phyloP scores from a whole-genome alignment of 1,140 invertebrate genomes.

The Lucilia sericata region DNA sequence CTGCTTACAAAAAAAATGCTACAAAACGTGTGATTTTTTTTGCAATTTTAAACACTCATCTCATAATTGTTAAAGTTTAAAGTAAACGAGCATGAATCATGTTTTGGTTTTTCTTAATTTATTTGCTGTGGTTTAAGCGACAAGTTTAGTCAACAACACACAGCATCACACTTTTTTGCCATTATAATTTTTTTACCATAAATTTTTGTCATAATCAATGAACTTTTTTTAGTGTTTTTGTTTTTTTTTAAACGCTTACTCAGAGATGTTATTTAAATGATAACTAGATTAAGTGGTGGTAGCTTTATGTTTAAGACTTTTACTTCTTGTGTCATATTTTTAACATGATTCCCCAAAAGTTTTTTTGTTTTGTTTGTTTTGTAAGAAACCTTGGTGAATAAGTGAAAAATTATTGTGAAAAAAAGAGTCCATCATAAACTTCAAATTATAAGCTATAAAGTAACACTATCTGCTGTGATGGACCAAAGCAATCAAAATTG shows the following conservation, averaged over 20 bases:
- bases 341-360: too few relatives aligned
- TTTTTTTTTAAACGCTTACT: neutral
- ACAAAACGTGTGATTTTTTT: neutral
- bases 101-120: neutral
- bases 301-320: neutral
- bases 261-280: neutral
- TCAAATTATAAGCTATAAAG: neutral
- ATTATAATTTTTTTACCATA: neutral
- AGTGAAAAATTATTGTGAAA: neutral
- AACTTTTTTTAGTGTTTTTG: neutral
- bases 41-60: neutral
- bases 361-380: too few relatives aligned
- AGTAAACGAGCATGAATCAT: neutral
- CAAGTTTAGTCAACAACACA: neutral
- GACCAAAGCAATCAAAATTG: neutral
- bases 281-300: neutral
- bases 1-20: slow-evolving; percentile 3
- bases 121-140: neutral
- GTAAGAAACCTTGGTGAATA: neutral
- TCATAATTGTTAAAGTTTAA: neutral
- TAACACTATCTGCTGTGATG: slow-evolving; percentile 6
- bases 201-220: slow-evolving; percentile 17
- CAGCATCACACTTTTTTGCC: neutral
- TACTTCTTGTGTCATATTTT: neutral
- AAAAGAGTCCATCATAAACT: slow-evolving; percentile 19